Evolutionary conservation across 2,113 vertebrate species (phyloP), one percentile per base, ranked within the genome.

Genomic region (Athene noctua): DNA sequence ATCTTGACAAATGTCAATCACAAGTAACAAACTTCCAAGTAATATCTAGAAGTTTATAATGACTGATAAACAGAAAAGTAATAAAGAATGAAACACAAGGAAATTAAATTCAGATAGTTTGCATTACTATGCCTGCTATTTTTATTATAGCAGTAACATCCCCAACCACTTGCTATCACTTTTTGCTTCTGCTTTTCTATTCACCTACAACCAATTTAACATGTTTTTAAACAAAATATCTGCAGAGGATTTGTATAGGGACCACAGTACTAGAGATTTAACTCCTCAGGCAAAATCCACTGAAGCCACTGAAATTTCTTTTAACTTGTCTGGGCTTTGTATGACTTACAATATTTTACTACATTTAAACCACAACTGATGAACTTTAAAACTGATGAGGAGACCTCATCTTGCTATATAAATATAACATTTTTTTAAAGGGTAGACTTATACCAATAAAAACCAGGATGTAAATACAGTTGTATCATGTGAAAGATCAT

Each of bases 1-100:
- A 51, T 49, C 79, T 84, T 94, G 78, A 81, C 49, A 81, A 92
- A 73, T 70, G 86, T 61, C 95, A 92, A 18, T 93, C 83, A 87
- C 38, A 63, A 71, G 71, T 21, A 83, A 52, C 18, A 65, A 52
- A 61, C 30, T 78, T 79, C 77, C 57, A 81, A 75, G 57, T 12
- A 65, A 21, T 27, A 82, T 81, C 52, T 87, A 84, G 49, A 27
- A 44, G 13, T 13, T 82, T 92, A n/a, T 49, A 92, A 75, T 1
- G 7, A 79, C 51, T 79, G 57, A 79, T 71, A 86, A 65, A 40
- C 25, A 42, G 12, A 61, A 58, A 94, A 79, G 51, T 38, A 71
- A 84, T 79, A 80, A 70, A 72, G 42, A 94, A 86, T 86, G 40
- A 68, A 82, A 68, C 61, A 91, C 46, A 74, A 66, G 30, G 20